These are phyloP conservation scores for Formica exsecta DNA, from an alignment of 1,140 invertebrate genomes.

Conservation along the genomic window DNA sequence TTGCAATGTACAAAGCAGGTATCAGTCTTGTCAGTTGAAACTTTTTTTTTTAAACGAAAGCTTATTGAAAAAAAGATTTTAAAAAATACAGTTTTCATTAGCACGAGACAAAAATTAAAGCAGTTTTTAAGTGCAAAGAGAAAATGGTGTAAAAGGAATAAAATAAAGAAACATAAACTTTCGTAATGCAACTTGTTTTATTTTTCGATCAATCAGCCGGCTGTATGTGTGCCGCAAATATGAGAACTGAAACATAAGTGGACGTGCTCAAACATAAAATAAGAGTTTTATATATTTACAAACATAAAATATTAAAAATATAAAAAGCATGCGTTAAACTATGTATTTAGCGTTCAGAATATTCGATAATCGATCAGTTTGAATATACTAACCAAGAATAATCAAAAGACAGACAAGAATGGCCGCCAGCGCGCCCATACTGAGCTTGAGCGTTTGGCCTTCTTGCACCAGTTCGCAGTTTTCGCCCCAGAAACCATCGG, in stretches of 20 bases:
- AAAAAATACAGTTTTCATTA: not conserved
- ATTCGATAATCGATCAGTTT: slow-evolving; percentile 5
- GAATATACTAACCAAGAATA: slow-evolving; percentile 93
- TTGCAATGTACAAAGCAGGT: slow-evolving; percentile 29
- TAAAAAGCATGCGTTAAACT: not conserved
- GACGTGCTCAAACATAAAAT: slow-evolving; percentile 27
- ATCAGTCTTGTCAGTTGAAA: slow-evolving; percentile 43
- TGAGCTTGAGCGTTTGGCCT: slow-evolving; percentile 96
- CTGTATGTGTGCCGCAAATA: slow-evolving; percentile 17
- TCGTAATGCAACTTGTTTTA: slow-evolving; percentile 33
- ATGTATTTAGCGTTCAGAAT: not conserved
- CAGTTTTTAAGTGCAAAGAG: not conserved
- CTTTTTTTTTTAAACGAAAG: slow-evolving; percentile 21
- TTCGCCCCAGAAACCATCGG: slow-evolving; percentile 96
- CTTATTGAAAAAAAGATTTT: not conserved
- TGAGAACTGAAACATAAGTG: slow-evolving; percentile 55
- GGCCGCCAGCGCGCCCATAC: slow-evolving; percentile 96
- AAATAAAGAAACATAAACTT: slow-evolving; percentile 42
- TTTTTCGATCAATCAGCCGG: slow-evolving; percentile 7
- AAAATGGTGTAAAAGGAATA: not conserved
- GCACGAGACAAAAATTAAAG: not conserved
- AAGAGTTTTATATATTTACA: slow-evolving; percentile 5
- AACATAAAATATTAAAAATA: not conserved
- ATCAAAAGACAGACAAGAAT: slow-evolving; percentile 97
- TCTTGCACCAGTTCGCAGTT: slow-evolving; percentile 97